phyloP scores from a whole-genome alignment of 2,888 invertebrate genomes.

The Zeuzera pyrina region DNA sequence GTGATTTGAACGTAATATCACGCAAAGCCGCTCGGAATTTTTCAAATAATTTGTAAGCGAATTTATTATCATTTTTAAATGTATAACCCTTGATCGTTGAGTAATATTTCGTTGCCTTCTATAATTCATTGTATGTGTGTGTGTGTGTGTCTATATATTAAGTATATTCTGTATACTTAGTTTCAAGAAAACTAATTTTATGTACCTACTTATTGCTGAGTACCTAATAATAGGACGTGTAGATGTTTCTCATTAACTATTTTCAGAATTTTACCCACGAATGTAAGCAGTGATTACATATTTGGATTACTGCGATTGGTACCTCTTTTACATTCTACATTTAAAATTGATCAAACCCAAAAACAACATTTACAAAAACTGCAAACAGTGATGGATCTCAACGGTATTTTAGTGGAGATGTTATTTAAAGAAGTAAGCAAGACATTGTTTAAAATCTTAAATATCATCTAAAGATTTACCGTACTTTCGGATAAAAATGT shows the following conservation, averaged over 20 bases:
- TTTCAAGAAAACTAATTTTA: no score
- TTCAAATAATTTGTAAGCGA: conserved; percentile 66
- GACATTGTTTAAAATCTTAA: no score
- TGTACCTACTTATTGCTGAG: no score
- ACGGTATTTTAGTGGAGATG: conserved; percentile 34
- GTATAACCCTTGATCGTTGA: no score
- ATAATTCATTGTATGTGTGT: no score
- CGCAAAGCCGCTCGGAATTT: conserved; percentile 50
- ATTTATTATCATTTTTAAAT: no score
- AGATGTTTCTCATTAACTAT: not conserved
- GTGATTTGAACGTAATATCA: conserved; percentile 75
- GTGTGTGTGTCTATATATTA: no score
- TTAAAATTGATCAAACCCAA: conserved; percentile 21
- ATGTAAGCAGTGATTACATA: conserved; percentile 41
- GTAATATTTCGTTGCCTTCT: no score
- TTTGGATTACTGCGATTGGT: conserved; percentile 35
- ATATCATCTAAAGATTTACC: no score
- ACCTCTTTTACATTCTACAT: conserved; percentile 40
- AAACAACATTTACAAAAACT: conserved; percentile 28
- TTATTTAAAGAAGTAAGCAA: conserved; percentile 38
- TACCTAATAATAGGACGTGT: no score
- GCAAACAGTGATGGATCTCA: conserved; percentile 45
- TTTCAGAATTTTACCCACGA: conserved; percentile 35
- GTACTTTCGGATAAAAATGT: no score
- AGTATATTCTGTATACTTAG: no score